Conservation (phyloP, 2,113 vertebrate genomes). For the Sebastes schlegelii region DNA sequence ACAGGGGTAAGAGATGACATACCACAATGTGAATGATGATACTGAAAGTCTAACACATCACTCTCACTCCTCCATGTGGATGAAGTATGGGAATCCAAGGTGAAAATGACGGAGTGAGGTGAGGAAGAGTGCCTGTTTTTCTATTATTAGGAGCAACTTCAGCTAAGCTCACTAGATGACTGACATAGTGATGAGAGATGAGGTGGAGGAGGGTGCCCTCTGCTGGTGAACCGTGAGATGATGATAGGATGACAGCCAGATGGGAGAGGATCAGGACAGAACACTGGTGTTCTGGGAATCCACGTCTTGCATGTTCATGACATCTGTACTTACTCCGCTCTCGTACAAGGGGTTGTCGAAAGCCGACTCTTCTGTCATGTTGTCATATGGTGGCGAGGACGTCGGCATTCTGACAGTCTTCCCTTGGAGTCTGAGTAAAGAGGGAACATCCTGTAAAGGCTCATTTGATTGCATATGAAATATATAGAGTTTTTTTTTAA, state of each 20-base stretch:
- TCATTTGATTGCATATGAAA: conserved; percentile 7
- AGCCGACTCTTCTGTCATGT: conserved; percentile 94
- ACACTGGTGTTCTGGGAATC: conserved; percentile 83
- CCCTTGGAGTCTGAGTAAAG: conserved; percentile 87
- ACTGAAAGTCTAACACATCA: not conserved
- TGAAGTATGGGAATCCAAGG: conserved; percentile 26
- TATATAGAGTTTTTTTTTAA: not conserved
- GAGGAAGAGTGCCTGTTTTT: conserved; percentile 6
- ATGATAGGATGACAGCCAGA: conserved; percentile 36
- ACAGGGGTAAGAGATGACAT: not conserved
- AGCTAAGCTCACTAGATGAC: not conserved
- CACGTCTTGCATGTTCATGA: conserved; percentile 80
- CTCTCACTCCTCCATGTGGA: not conserved
- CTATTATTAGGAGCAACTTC: not conserved
- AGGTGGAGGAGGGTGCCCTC: conserved; percentile 55
- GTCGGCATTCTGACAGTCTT: conserved; percentile 89
- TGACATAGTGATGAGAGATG: conserved; percentile 22
- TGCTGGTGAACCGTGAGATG: conserved; percentile 71
- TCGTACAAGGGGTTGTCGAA: conserved; percentile 97
- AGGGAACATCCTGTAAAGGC: conserved; percentile 1
- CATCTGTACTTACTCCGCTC: conserved; percentile 93
- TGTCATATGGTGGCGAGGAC: conserved; percentile 88
- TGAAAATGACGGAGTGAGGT: conserved; percentile 20
- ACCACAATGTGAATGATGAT: conserved; percentile 6
- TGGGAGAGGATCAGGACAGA: conserved; percentile 79